A percentile compares a stretch with the other conserved stretches of the same genome.
phyloP scores from a whole-genome alignment of 2,113 vertebrate species.

The human (Homo sapiens) region GRCh38 chr14:49355501-49356000 shows the following conservation, averaged over 20 bases:
- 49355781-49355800: constrained; percentile 45
- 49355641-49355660: background rate
- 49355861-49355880: background rate
- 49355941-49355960: background rate
- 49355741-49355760: background rate
- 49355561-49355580: background rate
- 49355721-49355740: background rate
- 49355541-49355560: background rate
- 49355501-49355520: background rate
- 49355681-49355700: background rate
- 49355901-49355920: background rate
- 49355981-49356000: background rate
- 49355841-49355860: background rate
- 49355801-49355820: constrained; percentile 30
- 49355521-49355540: constrained; percentile 39
- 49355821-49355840: background rate
- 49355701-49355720: background rate
- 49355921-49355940: background rate
- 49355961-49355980: background rate
- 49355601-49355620: background rate
- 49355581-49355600: background rate
- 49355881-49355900: background rate
- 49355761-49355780: constrained; percentile 11
- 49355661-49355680: background rate
- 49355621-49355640: constrained; percentile 25